Conservation (phyloP, 2,797 vertebrate species). For the Cirrhinus molitorella region DNA sequence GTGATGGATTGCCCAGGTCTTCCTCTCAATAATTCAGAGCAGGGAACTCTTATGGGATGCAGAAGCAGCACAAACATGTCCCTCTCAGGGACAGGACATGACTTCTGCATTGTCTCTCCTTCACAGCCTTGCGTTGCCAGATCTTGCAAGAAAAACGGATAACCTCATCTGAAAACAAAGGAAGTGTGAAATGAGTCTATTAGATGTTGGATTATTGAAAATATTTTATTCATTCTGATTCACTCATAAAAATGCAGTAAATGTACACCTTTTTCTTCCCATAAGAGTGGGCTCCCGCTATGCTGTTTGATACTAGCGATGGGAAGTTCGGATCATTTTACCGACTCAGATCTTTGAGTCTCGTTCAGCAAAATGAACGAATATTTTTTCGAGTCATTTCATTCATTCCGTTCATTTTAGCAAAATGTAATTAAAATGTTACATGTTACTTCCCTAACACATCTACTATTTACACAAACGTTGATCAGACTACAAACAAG, state of each 20-base stretch:
- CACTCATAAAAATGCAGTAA: neutral
- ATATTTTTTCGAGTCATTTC: too few relatives aligned
- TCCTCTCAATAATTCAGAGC: constrained; percentile 61
- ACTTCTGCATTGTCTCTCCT: constrained; percentile 35
- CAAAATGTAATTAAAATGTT: too few relatives aligned
- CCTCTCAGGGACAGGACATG: constrained; percentile 29
- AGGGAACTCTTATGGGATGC: constrained; percentile 43
- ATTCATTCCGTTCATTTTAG: too few relatives aligned
- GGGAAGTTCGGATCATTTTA: too few relatives aligned
- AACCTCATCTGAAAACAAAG: neutral
- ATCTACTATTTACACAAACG: too few relatives aligned
- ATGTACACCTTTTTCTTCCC: neutral
- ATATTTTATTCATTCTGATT: neutral
- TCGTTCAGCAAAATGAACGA: too few relatives aligned
- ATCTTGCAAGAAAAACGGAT: neutral
- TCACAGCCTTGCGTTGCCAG: neutral
- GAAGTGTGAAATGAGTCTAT: neutral
- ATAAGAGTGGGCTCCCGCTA: too few relatives aligned
- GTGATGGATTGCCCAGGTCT: constrained; percentile 56
- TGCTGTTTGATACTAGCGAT: too few relatives aligned
- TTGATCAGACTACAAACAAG: too few relatives aligned
- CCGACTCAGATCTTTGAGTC: too few relatives aligned
- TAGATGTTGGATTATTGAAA: neutral
- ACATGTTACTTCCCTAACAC: too few relatives aligned
- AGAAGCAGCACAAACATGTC: constrained; percentile 16